phyloP scores from a whole-genome alignment of 2,888 invertebrate genomes.

The Melangyna quadrimaculata region DNA sequence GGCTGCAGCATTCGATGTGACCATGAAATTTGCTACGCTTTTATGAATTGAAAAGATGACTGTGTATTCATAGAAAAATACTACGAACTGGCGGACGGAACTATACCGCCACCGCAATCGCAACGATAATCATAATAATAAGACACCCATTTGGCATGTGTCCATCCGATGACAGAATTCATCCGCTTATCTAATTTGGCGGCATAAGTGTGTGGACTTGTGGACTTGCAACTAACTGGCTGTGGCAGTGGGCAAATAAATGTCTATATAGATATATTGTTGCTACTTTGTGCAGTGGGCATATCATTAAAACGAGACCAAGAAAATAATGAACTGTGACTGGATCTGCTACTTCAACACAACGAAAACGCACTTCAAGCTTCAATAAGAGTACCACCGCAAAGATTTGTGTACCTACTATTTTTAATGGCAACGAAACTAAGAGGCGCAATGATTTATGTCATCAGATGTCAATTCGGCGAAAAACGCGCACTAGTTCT shows the following conservation, averaged over 20 bases:
- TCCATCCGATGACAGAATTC: slow-evolving; percentile 70
- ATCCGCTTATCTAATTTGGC: slow-evolving; percentile 63
- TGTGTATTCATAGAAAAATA: slow-evolving; percentile 54
- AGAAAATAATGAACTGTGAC: slow-evolving; percentile 68
- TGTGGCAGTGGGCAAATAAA: background rate
- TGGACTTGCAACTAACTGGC: background rate
- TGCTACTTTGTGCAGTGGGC: slow-evolving; percentile 14
- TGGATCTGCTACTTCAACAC: slow-evolving; percentile 59
- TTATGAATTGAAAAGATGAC: slow-evolving; percentile 65
- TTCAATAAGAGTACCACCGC: too few relatives aligned
- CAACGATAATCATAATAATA: slow-evolving; percentile 68
- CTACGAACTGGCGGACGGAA: slow-evolving; percentile 20
- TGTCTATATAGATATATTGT: background rate
- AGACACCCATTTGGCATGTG: slow-evolving; percentile 71
- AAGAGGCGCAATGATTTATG: slow-evolving; percentile 58
- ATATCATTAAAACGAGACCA: slow-evolving; percentile 50
- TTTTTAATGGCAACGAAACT: slow-evolving; percentile 49
- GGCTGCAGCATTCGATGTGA: slow-evolving; percentile 44
- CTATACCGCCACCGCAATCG: slow-evolving; percentile 39
- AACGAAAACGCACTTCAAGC: slow-evolving; percentile 28
- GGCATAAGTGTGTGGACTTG: slow-evolving; percentile 24
- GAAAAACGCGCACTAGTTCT: slow-evolving; percentile 59
- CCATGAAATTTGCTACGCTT: slow-evolving; percentile 68
- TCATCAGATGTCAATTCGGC: slow-evolving; percentile 67
- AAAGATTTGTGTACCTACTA: too few relatives aligned